Base-by-base conservation (phyloP, 2,888 invertebrate genomes). In the Agonopterix heracliana region DNA sequence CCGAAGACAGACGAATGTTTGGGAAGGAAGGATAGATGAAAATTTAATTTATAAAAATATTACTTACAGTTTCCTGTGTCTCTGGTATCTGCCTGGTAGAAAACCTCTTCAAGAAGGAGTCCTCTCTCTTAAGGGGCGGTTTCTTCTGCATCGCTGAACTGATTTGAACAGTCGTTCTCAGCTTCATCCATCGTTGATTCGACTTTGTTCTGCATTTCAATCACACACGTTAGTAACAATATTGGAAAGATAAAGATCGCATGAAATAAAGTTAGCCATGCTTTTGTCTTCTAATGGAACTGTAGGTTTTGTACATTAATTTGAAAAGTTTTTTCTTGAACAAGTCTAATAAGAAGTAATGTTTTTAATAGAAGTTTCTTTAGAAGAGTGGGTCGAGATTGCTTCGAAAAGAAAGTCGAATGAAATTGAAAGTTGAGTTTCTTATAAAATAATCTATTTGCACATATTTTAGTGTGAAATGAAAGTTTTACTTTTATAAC, bases 181-280 rank as follows among this genome's bases (percentile, higher is more conserved):
- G 90, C 85, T 98, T 97, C 94, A 97, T 95, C 96, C 98, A 98
- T 89, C 97, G 92, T 79, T 97, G 96, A 85, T 96, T 97, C 75
- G 96, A 95, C 82, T 95, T 95, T 75, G 95, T 95, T 92, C 96
- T 96, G 92, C 52, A 87, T 65, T 59, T 61, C 44, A 60, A 51
- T 47, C 50, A 57, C 51, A 59, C 2, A 56, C 17, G 56, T 55
- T 60, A 57, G 52, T 57, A 38, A 36, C 46, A 40, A 51, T 53
- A 44, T 34, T 45, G 45, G 40, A 44, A 14, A 40, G 35, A 36
- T 38, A 40, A 46, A 40, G 41, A 54, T 12, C 41, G 41, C 11
- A 8, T 12, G 7, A 53, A 55, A 64, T 70, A 68, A 68, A 68
- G 65, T 60, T 67, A 71, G 71, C 63, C 77, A 78, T 78, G 76